Evolutionary conservation across 2,113 vertebrate species (phyloP).

Genomic region (Tor tambroides): DNA sequence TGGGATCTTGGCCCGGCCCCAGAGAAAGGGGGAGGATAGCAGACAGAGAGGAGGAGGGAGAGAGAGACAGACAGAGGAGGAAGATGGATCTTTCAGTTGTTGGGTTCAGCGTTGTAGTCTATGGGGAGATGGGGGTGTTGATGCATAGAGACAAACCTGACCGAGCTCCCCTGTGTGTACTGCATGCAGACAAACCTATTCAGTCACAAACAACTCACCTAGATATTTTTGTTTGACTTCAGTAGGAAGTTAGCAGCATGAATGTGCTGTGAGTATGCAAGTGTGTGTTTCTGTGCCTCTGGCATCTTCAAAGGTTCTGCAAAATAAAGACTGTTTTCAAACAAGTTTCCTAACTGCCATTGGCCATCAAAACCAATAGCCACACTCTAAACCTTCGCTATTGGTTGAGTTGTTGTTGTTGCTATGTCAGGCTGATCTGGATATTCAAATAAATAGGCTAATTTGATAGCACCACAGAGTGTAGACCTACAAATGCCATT

Average conservation of each 20-base stretch:
- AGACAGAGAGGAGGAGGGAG: constrained; percentile 49
- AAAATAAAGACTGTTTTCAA: background rate
- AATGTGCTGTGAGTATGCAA: background rate
- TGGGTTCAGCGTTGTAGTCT: constrained; percentile 65
- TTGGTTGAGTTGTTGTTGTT: background rate
- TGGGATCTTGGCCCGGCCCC: constrained; percentile 66
- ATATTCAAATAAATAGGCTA: background rate
- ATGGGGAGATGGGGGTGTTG: constrained; percentile 60
- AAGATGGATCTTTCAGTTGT: constrained; percentile 69
- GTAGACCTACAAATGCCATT: too few species aligned
- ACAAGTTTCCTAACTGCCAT: background rate
- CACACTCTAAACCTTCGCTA: background rate
- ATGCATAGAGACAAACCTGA: constrained; percentile 59
- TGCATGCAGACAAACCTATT: constrained; percentile 10
- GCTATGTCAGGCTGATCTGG: background rate
- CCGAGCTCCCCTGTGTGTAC: background rate
- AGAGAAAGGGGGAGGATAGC: constrained; percentile 52
- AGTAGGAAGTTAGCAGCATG: background rate
- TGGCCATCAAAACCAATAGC: background rate
- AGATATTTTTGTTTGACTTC: constrained; percentile 16
- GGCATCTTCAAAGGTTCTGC: background rate
- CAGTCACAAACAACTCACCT: constrained; percentile 12
- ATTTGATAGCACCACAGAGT: too few species aligned
- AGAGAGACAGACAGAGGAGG: constrained; percentile 56
- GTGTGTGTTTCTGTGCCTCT: background rate